Evolutionary conservation across 1,140 invertebrate species (phyloP), one percentile per base, ranked within the genome.

Genomic region (Musca vetustissima): DNA sequence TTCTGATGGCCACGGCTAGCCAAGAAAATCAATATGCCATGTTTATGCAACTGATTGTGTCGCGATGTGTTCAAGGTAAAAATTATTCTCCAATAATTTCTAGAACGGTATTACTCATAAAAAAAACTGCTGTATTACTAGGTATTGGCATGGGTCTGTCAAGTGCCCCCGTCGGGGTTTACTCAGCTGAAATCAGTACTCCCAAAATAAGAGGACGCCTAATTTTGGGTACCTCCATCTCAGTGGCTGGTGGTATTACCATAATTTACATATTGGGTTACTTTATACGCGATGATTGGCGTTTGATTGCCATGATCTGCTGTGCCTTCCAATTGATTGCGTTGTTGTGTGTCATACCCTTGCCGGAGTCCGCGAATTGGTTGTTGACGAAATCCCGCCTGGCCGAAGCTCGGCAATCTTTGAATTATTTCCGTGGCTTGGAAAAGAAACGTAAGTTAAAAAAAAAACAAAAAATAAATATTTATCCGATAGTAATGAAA

Each of bases 361-460:
- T 93, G 21, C 90, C 91, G 0, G 92, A 93, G 83, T 88, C 90
- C 15, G 92, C 91, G 1, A 81, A 89, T 22, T 93, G 91, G 90
- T 75, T 91, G 22, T 75, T 86, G 32, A 82, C 85, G 66, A 83
- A 84, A 67, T 86, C 85, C 61, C 83, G 84, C 15, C 71, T 79
- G 7, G 83, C 86, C 0, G 86, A 89, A 64, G 89, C 89, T 0
- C 83, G 86, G 24, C 74, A 74, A 19, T 75, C 84, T 0, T 76
- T 88, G 1, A 85, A 85, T 47, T 85, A 83, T 76, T 85, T 89
- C 75, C 79, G 88, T 72, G 86, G 87, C 28, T 70, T 88, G 72
- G 74, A 83, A 9, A 77, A 76, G 64, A 74, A 78, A 66, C 59
- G 78, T 80, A 68, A 74, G 6, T 28, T 13, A n/a, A n/a, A n/a